phyloP scores from a whole-genome alignment of 2,888 invertebrate species.

The Nomada ruficornis region DNA sequence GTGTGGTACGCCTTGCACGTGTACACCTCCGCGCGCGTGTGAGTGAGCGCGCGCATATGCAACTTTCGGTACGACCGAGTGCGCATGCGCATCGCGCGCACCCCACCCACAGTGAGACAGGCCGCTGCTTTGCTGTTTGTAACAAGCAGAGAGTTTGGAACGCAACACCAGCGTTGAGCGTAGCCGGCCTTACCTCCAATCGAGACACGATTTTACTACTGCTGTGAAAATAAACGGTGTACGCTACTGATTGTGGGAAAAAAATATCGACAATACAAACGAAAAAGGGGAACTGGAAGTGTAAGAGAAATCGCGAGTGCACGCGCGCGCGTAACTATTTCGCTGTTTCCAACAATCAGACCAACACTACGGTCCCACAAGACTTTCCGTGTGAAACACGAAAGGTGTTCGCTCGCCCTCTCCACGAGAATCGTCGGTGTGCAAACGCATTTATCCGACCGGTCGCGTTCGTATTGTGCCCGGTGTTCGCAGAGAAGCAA shows the following conservation, averaged over 20 bases:
- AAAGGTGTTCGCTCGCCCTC: constrained; percentile 10
- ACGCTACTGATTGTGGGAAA: constrained; percentile 8
- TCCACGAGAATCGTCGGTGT: constrained; percentile 2
- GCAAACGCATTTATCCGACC: constrained; percentile 10
- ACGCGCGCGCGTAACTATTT: constrained; percentile 31
- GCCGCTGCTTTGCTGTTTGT: constrained; percentile 62
- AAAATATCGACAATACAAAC: background rate
- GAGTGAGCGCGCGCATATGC: constrained; percentile 49
- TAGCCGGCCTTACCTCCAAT: constrained; percentile 70
- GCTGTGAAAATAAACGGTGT: constrained; percentile 49
- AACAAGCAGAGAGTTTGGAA: constrained; percentile 63
- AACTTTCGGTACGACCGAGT: constrained; percentile 45
- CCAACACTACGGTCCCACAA: background rate
- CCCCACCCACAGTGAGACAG: constrained; percentile 58
- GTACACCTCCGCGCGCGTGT: constrained; percentile 36
- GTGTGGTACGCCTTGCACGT: constrained; percentile 16
- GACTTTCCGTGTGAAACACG: constrained; percentile 10
- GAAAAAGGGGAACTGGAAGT: background rate
- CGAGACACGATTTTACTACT: constrained; percentile 48
- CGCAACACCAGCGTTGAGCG: constrained; percentile 73
- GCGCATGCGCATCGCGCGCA: constrained; percentile 65
- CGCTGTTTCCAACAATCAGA: constrained; percentile 7
- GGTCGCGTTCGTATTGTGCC: constrained; percentile 11
- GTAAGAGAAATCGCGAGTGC: constrained; percentile 33
- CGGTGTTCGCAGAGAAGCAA: constrained; percentile 1